A percentile compares a stretch with the other conserved stretches of the same genome.
These are phyloP conservation scores for Caenorhabditis latens DNA, from an alignment of 1,140 invertebrate species.

Conservation along the genomic window DNA sequence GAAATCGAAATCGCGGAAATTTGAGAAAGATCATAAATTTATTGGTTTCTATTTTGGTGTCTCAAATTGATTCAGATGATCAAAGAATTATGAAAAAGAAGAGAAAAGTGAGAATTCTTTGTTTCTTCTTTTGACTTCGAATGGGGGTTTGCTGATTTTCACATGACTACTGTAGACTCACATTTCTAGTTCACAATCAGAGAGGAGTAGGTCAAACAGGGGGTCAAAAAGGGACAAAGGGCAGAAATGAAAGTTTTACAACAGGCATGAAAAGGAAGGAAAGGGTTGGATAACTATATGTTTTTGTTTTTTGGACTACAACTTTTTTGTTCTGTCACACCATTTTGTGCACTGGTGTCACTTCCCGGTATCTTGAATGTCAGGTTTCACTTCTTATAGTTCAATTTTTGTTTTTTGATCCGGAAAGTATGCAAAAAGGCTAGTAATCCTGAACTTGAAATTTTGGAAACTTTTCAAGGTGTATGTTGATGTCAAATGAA, in stretches of 20 bases:
- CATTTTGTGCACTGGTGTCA: too few species aligned
- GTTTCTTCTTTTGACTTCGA: background rate
- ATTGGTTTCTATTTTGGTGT: slow-evolving; percentile 9
- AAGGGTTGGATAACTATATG: too few species aligned
- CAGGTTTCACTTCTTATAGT: too few species aligned
- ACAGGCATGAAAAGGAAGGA: too few species aligned
- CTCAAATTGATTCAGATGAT: background rate
- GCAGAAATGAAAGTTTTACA: background rate
- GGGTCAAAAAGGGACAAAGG: background rate
- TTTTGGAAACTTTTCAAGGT: too few species aligned
- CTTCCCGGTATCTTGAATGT: too few species aligned
- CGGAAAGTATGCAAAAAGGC: too few species aligned
- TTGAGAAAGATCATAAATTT: background rate
- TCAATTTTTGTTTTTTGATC: too few species aligned
- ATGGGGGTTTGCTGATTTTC: background rate
- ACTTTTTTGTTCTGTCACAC: too few species aligned
- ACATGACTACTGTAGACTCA: background rate
- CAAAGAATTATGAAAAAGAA: slow-evolving; percentile 4
- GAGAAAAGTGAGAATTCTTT: background rate
- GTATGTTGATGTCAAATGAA: too few species aligned
- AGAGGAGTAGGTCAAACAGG: background rate
- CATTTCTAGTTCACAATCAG: background rate
- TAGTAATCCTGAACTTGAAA: too few species aligned
- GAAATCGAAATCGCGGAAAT: background rate
- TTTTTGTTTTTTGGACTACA: too few species aligned